Base-by-base conservation (phyloP, 2,888 invertebrate genomes). In the Patella caerulea region DNA sequence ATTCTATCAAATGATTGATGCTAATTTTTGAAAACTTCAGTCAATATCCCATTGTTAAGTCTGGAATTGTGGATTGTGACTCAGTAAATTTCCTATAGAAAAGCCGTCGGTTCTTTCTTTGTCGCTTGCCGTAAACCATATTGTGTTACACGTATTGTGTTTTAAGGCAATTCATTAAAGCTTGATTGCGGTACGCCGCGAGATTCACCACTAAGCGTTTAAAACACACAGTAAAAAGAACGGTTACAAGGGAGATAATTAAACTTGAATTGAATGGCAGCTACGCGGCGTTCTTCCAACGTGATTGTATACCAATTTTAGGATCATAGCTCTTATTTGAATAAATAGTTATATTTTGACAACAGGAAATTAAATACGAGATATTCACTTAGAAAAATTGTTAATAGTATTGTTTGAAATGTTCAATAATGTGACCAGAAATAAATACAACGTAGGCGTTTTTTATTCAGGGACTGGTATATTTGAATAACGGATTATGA, bases 1-100 rank as follows among this genome's bases (percentile, higher is more conserved):
- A 71, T 54, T 55, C 70, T 75, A 75, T 71, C 53, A 71, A 75
- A 29, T 55, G 54, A 52, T 70, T 55, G 70, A 75, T 75, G 75
- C 71, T 53, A 75, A 75, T 75, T 71, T 75, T 69, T 70, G 69
- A 75, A 24, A 65, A 19, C 24, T 65, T 65, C 19, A 65, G 65
- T 65, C 65, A 65, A 65, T 65, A 65, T 65, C 24, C 65, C 65
- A 65, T 65, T 65, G 65, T 65, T 65, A 19, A 24, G 24, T 65
- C 65, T 65, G 24, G 24, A 24, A 65, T 65, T 65, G 65, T 65
- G 65, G 24, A 65, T 65, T 65, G 19, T 65, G 65, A 65, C 65
- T 65, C 65, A 65, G 24, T 65, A 65, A 65, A 65, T 65, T 24
- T 65, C 65, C 65, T 65, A 65, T 65, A 24, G 19, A 65, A 19